phyloP scores from a whole-genome alignment of 2,797 vertebrate species.

The Catostomus latipinnis region DNA sequence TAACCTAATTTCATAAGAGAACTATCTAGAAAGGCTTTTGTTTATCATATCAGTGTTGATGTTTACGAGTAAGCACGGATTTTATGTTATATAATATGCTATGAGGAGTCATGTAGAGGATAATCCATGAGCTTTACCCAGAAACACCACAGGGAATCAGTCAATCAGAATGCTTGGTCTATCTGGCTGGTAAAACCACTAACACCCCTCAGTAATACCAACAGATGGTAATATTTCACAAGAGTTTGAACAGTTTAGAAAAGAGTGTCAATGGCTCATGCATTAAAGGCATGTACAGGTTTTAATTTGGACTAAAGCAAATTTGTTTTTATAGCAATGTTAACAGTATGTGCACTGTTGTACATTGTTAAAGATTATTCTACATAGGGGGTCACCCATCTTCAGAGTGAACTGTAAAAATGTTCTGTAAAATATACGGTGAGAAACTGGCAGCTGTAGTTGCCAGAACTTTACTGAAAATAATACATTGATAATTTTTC shows the following conservation, averaged over 20 bases:
- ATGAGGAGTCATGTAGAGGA: conserved; percentile 50
- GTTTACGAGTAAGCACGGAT: conserved; percentile 57
- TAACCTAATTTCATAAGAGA: conserved; percentile 2
- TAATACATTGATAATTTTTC: no score
- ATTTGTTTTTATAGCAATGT: no score
- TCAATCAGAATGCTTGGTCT: conserved; percentile 26
- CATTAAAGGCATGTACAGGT: no score
- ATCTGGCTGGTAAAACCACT: conserved; percentile 8
- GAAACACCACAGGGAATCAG: conserved; percentile 42
- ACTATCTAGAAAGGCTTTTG: conserved; percentile 7
- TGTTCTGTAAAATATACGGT: no score
- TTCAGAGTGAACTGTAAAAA: no score
- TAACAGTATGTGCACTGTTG: no score
- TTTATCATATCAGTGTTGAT: conserved; percentile 58
- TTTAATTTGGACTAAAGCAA: no score
- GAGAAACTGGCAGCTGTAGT: no score
- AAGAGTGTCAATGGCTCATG: background rate
- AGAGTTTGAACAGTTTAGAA: conserved; percentile 13
- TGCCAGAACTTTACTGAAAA: no score
- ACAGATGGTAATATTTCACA: conserved; percentile 31
- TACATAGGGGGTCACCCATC: no score
- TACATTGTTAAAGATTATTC: no score
- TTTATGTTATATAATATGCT: conserved; percentile 66
- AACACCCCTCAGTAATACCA: conserved; percentile 8
- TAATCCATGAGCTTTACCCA: conserved; percentile 36